Evolutionary conservation across 2,797 vertebrate genomes (phyloP).

Genomic region (Channa striata): DNA sequence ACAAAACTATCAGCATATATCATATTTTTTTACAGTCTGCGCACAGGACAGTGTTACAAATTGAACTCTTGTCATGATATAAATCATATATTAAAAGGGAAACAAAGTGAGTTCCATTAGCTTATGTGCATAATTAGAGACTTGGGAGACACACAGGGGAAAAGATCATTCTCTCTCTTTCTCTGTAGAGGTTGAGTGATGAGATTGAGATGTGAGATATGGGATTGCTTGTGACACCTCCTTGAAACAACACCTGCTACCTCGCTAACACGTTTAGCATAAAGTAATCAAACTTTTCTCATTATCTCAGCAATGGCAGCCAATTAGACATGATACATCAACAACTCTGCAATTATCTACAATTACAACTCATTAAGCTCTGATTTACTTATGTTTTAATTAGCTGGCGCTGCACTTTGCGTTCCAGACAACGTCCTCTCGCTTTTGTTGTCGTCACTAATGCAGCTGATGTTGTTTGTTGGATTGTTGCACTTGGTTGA

Average conservation of each 20-base stretch:
- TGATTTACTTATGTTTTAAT: constrained; percentile 86
- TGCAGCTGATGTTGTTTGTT: constrained; percentile 65
- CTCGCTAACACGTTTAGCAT: constrained; percentile 79
- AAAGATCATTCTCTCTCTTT: constrained; percentile 37
- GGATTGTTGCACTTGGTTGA: constrained; percentile 69
- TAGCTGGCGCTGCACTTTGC: constrained; percentile 64
- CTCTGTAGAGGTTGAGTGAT: constrained; percentile 59
- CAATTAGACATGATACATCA: constrained; percentile 83
- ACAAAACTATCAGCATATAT: constrained; percentile 27
- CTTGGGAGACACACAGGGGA: constrained; percentile 24
- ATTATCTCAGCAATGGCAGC: constrained; percentile 81
- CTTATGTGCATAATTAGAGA: constrained; percentile 50
- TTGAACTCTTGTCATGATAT: constrained; percentile 27
- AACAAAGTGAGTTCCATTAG: constrained; percentile 39
- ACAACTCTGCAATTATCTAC: constrained; percentile 83
- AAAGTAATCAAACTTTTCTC: constrained; percentile 87
- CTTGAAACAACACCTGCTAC: constrained; percentile 80
- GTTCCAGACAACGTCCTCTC: constrained; percentile 60
- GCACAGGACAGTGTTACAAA: constrained; percentile 15
- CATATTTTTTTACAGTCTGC: constrained; percentile 17
- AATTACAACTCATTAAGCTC: constrained; percentile 82
- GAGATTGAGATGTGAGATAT: constrained; percentile 77
- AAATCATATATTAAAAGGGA: constrained; percentile 35
- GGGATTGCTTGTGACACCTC: constrained; percentile 77
- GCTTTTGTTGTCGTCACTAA: constrained; percentile 50